Percentiles rank a stretch among this genome's conserved stretches.
Conservation (phyloP, 2,113 vertebrate species). For the Cathartes aura region DNA sequence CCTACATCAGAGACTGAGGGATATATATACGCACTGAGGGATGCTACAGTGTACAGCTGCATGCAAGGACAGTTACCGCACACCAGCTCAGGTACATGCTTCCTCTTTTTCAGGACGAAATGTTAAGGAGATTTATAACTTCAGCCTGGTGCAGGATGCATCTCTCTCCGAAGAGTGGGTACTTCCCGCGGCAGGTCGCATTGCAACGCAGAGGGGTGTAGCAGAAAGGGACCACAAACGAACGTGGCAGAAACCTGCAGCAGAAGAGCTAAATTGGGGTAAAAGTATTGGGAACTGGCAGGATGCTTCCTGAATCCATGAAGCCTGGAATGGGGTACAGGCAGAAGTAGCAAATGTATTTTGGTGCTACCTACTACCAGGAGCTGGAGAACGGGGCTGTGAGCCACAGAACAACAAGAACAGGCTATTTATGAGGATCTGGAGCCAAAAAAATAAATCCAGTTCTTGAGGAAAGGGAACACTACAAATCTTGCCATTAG, state of each 20-base stretch:
- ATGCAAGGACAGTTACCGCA: background rate
- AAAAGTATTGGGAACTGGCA: background rate
- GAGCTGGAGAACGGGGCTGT: background rate
- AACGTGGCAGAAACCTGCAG: background rate
- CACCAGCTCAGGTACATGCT: background rate
- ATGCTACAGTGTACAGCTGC: background rate
- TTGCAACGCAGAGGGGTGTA: fast-evolving
- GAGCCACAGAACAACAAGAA: background rate
- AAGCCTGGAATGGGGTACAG: background rate
- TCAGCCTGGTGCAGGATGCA: background rate
- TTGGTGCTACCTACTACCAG: background rate
- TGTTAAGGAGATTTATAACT: background rate
- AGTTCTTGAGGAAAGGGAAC: background rate
- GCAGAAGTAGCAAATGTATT: background rate
- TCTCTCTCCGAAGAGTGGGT: background rate
- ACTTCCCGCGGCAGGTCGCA: fast-evolving
- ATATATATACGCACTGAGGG: fast-evolving
- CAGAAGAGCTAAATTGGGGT: background rate
- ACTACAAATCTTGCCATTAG: background rate
- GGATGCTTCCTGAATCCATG: background rate
- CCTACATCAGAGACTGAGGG: background rate
- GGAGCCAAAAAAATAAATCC: background rate
- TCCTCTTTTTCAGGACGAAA: fast-evolving
- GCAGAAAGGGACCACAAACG: background rate
- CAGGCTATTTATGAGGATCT: background rate